These are phyloP conservation scores for Drosophila bunnanda DNA, from an alignment of 2,888 invertebrate genomes.

Conservation along the genomic window DNA sequence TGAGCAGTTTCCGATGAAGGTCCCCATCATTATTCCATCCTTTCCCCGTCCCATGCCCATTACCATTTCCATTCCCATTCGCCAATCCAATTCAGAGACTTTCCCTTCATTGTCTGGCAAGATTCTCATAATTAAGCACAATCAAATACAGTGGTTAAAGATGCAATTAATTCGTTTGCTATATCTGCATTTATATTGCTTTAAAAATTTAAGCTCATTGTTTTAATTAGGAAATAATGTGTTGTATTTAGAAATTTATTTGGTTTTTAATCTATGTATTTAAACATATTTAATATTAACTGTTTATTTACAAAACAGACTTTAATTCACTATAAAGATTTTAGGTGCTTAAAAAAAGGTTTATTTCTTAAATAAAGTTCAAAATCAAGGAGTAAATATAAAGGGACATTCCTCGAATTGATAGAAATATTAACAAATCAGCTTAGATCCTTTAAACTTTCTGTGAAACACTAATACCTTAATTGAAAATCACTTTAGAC, in stretches of 20 bases:
- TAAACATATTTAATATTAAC: not conserved
- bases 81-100: constrained; percentile 38
- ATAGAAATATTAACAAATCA: not conserved
- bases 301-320: not conserved
- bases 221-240: not conserved
- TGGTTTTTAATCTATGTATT: not conserved
- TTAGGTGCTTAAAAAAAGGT: not conserved
- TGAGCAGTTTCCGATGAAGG: constrained; percentile 51
- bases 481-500: not conserved
- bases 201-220: not conserved
- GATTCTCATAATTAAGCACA: constrained; percentile 71
- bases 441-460: not conserved
- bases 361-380: not conserved
- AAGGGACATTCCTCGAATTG: too few relatives aligned
- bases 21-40: constrained; percentile 34
- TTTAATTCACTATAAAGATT: not conserved
- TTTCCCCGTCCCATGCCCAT: constrained; percentile 25
- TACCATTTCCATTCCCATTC: constrained; percentile 17
- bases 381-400: not conserved
- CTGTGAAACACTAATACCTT: not conserved
- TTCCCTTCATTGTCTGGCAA: constrained; percentile 60
- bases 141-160: constrained; percentile 38
- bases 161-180: not conserved
- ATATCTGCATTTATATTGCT: not conserved
- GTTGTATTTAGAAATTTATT: too few relatives aligned